Conservation (phyloP, 1,140 invertebrate genomes). For the Mya arenaria region DNA sequence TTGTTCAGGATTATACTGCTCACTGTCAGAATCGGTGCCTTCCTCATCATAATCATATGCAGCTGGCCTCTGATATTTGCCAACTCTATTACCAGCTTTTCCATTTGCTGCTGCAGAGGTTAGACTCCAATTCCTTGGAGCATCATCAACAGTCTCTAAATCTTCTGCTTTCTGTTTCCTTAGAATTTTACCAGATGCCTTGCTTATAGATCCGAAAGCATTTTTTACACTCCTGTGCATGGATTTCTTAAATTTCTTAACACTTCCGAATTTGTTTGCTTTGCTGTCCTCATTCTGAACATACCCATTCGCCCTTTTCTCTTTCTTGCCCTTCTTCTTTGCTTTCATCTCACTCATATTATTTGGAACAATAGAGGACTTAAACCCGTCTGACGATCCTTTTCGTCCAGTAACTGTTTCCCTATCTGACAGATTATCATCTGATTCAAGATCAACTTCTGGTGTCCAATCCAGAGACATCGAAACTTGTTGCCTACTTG, state of each 20-base stretch:
- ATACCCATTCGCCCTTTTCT: constrained; percentile 53
- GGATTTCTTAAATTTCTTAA: constrained; percentile 72
- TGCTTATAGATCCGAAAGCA: constrained; percentile 76
- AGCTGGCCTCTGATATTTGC: constrained; percentile 58
- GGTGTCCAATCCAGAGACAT: constrained; percentile 69
- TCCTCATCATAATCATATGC: constrained; percentile 41
- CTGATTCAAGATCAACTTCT: constrained; percentile 72
- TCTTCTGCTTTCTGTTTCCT: constrained; percentile 62
- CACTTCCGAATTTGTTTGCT: constrained; percentile 69
- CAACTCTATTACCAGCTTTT: no score
- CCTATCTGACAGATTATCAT: constrained; percentile 72
- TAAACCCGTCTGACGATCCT: constrained; percentile 67
- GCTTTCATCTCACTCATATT: constrained; percentile 68
- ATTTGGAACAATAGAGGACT: constrained; percentile 70
- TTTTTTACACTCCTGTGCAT: constrained; percentile 72
- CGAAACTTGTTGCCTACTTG: constrained; percentile 13
- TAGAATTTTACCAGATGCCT: constrained; percentile 72
- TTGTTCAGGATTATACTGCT: constrained; percentile 35
- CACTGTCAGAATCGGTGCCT: constrained; percentile 54
- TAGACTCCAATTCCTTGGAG: constrained; percentile 63
- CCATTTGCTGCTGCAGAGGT: constrained; percentile 57
- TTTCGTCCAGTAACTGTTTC: constrained; percentile 51
- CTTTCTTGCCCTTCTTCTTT: constrained; percentile 60
- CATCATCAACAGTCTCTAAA: constrained; percentile 55
- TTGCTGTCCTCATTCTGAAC: constrained; percentile 58